phyloP scores from a whole-genome alignment of 23 tunicate genomes.

The Oikopleura dioica region DNA sequence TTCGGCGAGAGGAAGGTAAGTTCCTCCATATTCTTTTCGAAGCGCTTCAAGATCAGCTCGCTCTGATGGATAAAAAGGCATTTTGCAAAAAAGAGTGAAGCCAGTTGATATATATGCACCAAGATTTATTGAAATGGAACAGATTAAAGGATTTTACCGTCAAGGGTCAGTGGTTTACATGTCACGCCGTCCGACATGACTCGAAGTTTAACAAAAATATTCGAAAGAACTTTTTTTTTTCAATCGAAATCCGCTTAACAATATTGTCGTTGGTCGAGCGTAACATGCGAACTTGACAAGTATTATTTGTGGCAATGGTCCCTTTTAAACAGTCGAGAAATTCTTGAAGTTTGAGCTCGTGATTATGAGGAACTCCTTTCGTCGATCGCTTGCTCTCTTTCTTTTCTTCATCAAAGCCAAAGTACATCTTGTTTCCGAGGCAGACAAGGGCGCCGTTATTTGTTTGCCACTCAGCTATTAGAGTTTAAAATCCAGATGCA shows the following conservation, averaged over 20 bases:
- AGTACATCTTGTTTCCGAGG: background rate
- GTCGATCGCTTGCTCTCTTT: background rate
- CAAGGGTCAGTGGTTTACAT: background rate
- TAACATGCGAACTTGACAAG: no score
- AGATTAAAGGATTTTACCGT: background rate
- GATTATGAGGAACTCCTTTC: background rate
- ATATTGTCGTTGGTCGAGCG: no score
- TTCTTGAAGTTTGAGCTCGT: background rate
- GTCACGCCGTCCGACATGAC: background rate
- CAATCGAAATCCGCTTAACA: background rate
- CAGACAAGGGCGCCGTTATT: background rate
- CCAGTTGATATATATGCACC: no score
- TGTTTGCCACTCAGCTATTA: background rate
- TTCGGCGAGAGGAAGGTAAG: no score
- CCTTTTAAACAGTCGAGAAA: background rate
- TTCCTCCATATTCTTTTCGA: no score
- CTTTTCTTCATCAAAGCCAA: background rate
- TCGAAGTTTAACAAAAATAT: background rate
- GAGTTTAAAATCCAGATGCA: background rate
- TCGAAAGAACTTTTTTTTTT: background rate
- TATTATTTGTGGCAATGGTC: no score
- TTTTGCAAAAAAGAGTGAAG: no score
- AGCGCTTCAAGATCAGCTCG: no score
- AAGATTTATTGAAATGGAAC: no score
- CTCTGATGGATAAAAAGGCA: no score